These are phyloP conservation scores for Cotesia chilonis DNA, from an alignment of 1,140 invertebrate species.

Conservation along the genomic window DNA sequence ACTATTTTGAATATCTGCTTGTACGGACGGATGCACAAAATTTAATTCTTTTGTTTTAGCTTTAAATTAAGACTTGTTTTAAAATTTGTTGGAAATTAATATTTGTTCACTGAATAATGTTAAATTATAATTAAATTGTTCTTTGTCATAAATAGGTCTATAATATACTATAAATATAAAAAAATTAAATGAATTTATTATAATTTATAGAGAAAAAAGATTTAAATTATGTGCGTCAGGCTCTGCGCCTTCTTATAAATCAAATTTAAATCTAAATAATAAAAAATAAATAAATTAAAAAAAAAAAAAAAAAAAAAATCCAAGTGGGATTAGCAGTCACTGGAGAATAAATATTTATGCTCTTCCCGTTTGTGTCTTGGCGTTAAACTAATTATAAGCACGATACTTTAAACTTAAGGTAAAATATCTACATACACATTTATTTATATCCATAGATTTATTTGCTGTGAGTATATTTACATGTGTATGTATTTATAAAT, in stretches of 20 bases:
- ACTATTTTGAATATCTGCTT: neutral
- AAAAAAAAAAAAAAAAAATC: conserved; percentile 31
- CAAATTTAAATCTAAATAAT: conserved; percentile 4
- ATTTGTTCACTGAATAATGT: no score
- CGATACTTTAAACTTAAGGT: conserved; percentile 19
- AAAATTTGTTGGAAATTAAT: no score
- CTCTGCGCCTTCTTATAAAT: conserved; percentile 31
- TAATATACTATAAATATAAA: neutral
- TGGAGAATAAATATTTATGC: conserved; percentile 35
- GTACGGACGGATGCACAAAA: neutral
- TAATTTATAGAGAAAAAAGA: neutral
- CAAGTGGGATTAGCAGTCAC: conserved; percentile 7
- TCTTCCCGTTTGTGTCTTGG: conserved; percentile 51
- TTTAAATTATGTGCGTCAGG: neutral
- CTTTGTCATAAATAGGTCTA: neutral
- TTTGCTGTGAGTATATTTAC: no score
- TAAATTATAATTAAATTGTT: no score
- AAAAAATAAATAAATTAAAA: neutral
- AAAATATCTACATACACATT: conserved; percentile 40
- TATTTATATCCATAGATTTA: conserved; percentile 28
- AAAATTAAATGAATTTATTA: neutral
- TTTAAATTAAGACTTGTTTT: no score
- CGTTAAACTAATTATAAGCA: conserved; percentile 44
- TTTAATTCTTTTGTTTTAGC: neutral
- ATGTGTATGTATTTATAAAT: conserved; percentile 26